phyloP scores from a whole-genome alignment of 2,888 invertebrate genomes.

The Eristalinus sepulchralis region DNA sequence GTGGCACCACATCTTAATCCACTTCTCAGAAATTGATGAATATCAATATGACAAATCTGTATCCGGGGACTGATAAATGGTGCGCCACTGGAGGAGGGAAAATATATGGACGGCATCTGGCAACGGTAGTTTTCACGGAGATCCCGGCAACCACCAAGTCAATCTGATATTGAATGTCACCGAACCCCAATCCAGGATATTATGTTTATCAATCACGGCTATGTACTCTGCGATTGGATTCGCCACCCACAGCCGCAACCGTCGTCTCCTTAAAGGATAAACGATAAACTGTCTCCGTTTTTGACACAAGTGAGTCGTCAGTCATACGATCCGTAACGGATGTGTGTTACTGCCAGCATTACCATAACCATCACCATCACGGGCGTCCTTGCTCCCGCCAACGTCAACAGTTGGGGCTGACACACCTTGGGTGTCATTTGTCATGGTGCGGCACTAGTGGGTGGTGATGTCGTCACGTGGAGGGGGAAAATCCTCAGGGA shows the following conservation, averaged over 20 bases:
- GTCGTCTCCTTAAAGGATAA: conserved; percentile 2
- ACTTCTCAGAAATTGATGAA: conserved; percentile 54
- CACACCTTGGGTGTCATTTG: conserved; percentile 66
- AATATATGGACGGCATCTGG: conserved; percentile 67
- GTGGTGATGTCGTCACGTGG: conserved; percentile 27
- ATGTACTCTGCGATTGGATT: conserved; percentile 54
- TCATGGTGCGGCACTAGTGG: conserved; percentile 15
- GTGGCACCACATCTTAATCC: conserved; percentile 15
- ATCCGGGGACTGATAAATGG: conserved; percentile 56
- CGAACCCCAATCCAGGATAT: conserved; percentile 64
- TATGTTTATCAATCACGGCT: conserved; percentile 67
- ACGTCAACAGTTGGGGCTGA: conserved; percentile 40
- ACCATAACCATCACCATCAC: not conserved
- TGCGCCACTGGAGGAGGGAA: conserved; percentile 53
- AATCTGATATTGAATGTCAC: conserved; percentile 63
- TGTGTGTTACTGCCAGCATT: conserved; percentile 15
- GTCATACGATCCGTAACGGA: conserved; percentile 59
- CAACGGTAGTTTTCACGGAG: conserved; percentile 35
- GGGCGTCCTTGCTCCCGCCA: not conserved
- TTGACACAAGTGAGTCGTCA: conserved; percentile 68
- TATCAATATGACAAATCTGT: conserved; percentile 65
- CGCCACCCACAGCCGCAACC: not conserved
- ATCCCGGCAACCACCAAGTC: conserved; percentile 44
- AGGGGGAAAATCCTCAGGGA: not conserved
- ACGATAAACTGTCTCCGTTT: conserved; percentile 56